phyloP scores from a whole-genome alignment of 2,113 vertebrate species.

The Clarias magur region DNA sequence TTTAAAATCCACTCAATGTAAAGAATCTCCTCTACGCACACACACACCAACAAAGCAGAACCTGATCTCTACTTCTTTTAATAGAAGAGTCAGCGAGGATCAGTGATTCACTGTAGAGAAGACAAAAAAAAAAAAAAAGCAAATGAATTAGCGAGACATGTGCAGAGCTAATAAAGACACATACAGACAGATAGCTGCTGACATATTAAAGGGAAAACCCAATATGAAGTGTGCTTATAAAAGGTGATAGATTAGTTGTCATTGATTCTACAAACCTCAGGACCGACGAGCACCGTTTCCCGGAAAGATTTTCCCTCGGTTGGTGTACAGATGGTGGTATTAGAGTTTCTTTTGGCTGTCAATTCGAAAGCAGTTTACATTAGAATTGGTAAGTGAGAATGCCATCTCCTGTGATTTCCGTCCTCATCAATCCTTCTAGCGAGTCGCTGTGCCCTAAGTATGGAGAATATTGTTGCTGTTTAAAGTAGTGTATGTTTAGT shows the following conservation, averaged over 20 bases:
- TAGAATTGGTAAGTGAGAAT: not conserved
- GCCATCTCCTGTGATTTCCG: not conserved
- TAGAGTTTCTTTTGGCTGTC: not conserved
- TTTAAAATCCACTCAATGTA: conserved; percentile 5
- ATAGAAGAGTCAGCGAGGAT: not conserved
- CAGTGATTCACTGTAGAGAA: not conserved
- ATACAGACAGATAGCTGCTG: not conserved
- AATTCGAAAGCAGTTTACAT: not conserved
- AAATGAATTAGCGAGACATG: not conserved
- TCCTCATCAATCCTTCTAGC: not conserved
- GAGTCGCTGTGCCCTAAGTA: too few relatives aligned
- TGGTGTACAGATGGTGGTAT: not conserved
- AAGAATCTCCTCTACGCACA: not conserved
- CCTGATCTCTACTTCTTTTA: not conserved
- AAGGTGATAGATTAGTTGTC: not conserved
- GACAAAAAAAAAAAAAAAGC: not conserved
- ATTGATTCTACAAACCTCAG: not conserved
- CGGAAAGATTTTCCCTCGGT: not conserved
- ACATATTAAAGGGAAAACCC: not conserved
- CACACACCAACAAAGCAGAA: not conserved
- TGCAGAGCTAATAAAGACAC: not conserved
- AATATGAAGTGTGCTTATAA: not conserved
- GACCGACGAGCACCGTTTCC: not conserved
- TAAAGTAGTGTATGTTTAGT: not conserved
- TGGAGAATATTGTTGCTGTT: too few relatives aligned